phyloP scores from a whole-genome alignment of 1,140 invertebrate species.

The Zaprionus lachaisei region DNA sequence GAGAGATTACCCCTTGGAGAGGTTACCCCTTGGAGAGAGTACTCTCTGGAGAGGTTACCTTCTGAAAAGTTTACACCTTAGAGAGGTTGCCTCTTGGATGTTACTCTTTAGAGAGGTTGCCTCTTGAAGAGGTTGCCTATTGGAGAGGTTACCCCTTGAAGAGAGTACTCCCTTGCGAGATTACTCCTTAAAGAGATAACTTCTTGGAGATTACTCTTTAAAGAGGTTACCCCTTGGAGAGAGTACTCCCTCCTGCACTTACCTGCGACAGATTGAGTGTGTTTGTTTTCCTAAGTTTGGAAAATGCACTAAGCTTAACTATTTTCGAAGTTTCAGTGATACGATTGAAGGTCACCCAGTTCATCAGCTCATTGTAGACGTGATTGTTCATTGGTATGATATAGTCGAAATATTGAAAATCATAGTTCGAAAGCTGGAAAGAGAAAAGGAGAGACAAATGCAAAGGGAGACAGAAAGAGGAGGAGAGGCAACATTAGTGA shows the following conservation, averaged over 20 bases:
- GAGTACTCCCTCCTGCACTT: not conserved
- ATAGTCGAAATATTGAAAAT: constrained; percentile 65
- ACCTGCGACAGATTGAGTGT: constrained; percentile 47
- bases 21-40: too few species aligned
- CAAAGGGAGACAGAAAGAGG: not conserved
- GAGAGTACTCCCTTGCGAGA: too few species aligned
- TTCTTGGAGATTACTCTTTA: too few species aligned
- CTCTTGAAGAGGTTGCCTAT: too few species aligned
- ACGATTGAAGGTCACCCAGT: constrained; percentile 43
- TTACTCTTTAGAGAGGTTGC: too few species aligned
- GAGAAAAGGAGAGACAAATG: not conserved
- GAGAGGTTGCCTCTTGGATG: too few species aligned
- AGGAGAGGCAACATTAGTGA: not conserved
- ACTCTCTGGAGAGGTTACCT: too few species aligned
- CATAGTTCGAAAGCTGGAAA: constrained; percentile 43
- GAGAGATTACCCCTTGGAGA: too few species aligned
- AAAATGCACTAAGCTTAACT: constrained; percentile 31
- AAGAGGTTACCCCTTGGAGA: too few species aligned
- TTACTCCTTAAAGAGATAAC: too few species aligned
- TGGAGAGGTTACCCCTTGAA: too few species aligned
- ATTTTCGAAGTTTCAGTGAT: constrained; percentile 5
- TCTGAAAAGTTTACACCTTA: too few species aligned
- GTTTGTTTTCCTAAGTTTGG: constrained; percentile 6
- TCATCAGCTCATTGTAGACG: constrained; percentile 55
- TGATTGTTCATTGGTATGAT: constrained; percentile 63